Conservation (phyloP, 2,797 vertebrate genomes). For the Rallus crepitans region DNA sequence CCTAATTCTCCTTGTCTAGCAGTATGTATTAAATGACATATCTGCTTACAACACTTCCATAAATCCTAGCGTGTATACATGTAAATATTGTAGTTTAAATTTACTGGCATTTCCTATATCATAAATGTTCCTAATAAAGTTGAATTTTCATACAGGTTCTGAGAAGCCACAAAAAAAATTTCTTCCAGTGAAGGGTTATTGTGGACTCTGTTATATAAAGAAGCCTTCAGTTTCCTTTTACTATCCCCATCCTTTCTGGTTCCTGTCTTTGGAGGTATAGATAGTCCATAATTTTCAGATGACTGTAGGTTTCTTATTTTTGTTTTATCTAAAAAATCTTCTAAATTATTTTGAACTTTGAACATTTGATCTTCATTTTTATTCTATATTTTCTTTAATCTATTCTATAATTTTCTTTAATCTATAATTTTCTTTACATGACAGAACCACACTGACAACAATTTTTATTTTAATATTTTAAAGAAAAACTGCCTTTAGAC, state of each 20-base stretch:
- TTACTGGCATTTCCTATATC: neutral
- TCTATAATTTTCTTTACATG: neutral
- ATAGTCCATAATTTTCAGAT: neutral
- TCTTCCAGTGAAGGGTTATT: neutral
- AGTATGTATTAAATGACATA: neutral
- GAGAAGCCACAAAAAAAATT: neutral
- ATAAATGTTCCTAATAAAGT: neutral
- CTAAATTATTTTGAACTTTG: neutral
- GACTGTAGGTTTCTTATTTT: neutral
- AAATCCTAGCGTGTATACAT: neutral
- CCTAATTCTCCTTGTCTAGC: neutral
- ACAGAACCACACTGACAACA: neutral
- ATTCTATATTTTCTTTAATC: neutral
- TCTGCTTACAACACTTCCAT: neutral
- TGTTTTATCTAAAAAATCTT: neutral
- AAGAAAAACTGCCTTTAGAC: neutral
- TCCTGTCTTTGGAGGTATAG: neutral
- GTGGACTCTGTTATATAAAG: neutral
- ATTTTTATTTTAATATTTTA: neutral
- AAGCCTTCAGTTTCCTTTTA: neutral
- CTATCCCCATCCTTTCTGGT: neutral
- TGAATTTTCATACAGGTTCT: neutral
- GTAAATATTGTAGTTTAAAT: neutral
- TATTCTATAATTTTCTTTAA: neutral
- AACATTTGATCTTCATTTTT: neutral